Evolutionary conservation across 2,888 invertebrate species (phyloP).

Genomic region (Encarsia formosa): DNA sequence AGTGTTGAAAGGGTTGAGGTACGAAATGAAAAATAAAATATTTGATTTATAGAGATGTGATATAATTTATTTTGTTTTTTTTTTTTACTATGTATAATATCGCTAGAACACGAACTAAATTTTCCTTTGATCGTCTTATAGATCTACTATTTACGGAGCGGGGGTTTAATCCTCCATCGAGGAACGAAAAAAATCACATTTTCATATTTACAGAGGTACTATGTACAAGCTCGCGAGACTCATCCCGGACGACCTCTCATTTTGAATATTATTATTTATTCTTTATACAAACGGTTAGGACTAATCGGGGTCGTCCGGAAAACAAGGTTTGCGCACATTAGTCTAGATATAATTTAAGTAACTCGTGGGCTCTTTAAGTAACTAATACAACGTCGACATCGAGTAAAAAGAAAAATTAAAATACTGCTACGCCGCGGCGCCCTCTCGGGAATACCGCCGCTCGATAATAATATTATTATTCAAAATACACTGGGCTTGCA

Average conservation of each 20-base stretch:
- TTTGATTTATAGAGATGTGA: constrained; percentile 33
- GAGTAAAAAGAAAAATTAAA: constrained; percentile 31
- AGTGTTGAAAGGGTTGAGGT: neutral
- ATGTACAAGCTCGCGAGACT: constrained; percentile 17
- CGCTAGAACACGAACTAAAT: constrained; percentile 48
- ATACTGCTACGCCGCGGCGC: constrained; percentile 6
- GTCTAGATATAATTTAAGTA: constrained; percentile 45
- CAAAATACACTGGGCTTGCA: constrained; percentile 42
- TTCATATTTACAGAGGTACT: constrained; percentile 40
- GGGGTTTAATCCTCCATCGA: too few species aligned
- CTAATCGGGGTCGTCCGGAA: neutral
- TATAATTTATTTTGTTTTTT: constrained; percentile 49
- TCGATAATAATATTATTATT: constrained; percentile 23
- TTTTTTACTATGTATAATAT: too few species aligned
- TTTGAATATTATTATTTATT: neutral
- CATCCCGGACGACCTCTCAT: too few species aligned
- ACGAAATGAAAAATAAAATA: neutral
- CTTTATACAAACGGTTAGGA: neutral
- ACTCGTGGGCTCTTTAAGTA: constrained; percentile 41
- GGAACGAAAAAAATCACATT: constrained; percentile 46
- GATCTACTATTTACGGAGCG: too few species aligned
- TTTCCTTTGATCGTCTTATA: constrained; percentile 40
- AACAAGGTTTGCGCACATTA: neutral
- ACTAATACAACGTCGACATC: constrained; percentile 40
- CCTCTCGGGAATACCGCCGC: constrained; percentile 42